These are phyloP conservation scores for Erebia ligea DNA, from an alignment of 2,888 invertebrate species.

Conservation along the genomic window DNA sequence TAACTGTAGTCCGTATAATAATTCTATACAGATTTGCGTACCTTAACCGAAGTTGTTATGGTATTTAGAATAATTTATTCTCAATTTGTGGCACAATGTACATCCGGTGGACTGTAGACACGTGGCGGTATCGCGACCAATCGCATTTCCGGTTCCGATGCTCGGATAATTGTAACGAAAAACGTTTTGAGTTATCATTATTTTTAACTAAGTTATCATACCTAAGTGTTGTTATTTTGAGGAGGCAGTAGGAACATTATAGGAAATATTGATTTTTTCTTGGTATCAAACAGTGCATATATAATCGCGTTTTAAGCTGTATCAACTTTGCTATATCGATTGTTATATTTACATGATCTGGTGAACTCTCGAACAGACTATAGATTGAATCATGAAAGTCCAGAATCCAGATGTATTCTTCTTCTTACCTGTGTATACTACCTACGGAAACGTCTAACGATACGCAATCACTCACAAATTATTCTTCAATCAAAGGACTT, in stretches of 20 bases:
- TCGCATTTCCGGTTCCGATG: conserved; percentile 37
- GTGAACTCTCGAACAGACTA: too few relatives aligned
- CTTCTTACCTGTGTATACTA: too few relatives aligned
- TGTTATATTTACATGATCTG: too few relatives aligned
- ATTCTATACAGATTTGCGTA: background rate
- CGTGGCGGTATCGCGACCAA: conserved; percentile 41
- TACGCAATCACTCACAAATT: too few relatives aligned
- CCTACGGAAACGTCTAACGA: too few relatives aligned
- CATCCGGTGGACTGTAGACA: conserved; percentile 35
- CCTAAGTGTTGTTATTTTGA: background rate
- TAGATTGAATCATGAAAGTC: too few relatives aligned
- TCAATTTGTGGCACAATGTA: conserved; percentile 33
- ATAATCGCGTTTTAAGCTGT: too few relatives aligned
- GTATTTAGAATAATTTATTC: conserved; percentile 30
- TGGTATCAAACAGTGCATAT: too few relatives aligned
- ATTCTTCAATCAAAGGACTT: too few relatives aligned
- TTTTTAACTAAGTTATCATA: background rate
- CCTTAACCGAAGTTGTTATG: conserved; percentile 9
- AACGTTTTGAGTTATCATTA: conserved; percentile 22
- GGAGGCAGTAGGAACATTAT: background rate
- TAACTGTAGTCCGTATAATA: background rate
- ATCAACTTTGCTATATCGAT: too few relatives aligned
- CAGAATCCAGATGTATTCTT: too few relatives aligned
- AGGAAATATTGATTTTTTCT: too few relatives aligned
- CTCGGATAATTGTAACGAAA: conserved; percentile 24